Evolutionary conservation across 2,797 vertebrate species (phyloP), one percentile per base, ranked within the genome.

Genomic region (Uromys caudimaculatus): DNA sequence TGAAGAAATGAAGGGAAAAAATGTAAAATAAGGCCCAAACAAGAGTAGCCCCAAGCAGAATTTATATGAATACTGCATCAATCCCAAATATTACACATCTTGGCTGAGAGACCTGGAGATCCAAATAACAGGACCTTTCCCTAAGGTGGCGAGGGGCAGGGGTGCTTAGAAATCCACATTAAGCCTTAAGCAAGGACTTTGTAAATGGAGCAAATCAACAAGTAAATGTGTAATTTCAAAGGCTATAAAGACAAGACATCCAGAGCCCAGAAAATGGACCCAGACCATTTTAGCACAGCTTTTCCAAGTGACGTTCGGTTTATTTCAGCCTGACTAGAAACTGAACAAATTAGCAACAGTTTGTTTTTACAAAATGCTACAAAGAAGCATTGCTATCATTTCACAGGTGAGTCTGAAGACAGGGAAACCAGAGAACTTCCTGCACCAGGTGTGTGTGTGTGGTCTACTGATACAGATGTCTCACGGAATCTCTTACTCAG

Each of bases 261-360:
- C n/a, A 93, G 23, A 94, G 75, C 89, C 95, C 38, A 96, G 97
- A 75, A 67, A 95, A 93, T 58, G 90, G 52, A 88, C 96, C 84
- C 91, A 56, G 95, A 54, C 91, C 38, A 54, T 83, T 96, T 85
- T 35, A 90, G n/a, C 62, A 64, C 82, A 9, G 23, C 78, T 86
- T 97, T 98, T 94, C 93, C 97, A 96, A 97, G 62, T 60, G 17
- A 2, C 50, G 52, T 54, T 44, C 96, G 75, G 96, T 95, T 96
- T 91, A 86, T 91, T 97, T 95, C 90, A 94, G 87, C 97, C 96
- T 96, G 95, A 97, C 93, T 64, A 97, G 13, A 85, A 95, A 98
- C 10, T 96, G 83, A 98, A 97, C 96, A 97, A 98, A 98, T 97
- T 96, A 96, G 95, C 97, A 93, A 97, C 96, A 95, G 93, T 96